Evolutionary conservation across 2,797 vertebrate genomes (phyloP), one percentile per base, ranked within the genome.

Genomic region (Capromys pilorides): DNA sequence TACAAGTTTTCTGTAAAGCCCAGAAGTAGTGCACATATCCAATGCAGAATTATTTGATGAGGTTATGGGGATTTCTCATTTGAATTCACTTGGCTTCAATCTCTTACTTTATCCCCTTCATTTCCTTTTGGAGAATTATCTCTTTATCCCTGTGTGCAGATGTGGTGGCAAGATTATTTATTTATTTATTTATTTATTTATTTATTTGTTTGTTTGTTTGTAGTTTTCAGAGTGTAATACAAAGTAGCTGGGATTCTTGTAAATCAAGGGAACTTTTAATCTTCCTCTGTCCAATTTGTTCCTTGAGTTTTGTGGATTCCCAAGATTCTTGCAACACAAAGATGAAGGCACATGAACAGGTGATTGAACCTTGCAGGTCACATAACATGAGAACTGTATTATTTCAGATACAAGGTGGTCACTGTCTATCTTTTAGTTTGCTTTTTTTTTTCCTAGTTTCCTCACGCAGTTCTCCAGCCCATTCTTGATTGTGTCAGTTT

Each of bases 201-300:
- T n/a, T n/a, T n/a, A n/a, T n/a, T n/a, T n/a, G n/a, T n/a, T n/a
- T n/a, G n/a, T n/a, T 12, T 85, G 7, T 73, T 73, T n/a, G 8
- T 51, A 85, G 4, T 41, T 94, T 93, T 93, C 36, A 73, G 22
- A 88, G 0, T 86, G 69, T 41, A 94, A 67, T 75, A 66, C 28
- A 90, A 75, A 84, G 80, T 26, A 14, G 57, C 21, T 79, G 4
- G 21, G 45, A 5, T 54, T 73, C 14, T 59, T 78, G 1, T 39
- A 54, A 86, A 80, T 89, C 62, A 62, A 45, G 33, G 54, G 26
- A n/a, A 18, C 4, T 1, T 92, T 92, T 86, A 71, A 41, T 91
- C 24, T 22, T 81, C 31, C 64, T 45, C 45, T 82, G 45, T 41
- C 2, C 24, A 85, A 41, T 57, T 39, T 57, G 39, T 69, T 33